Conservation (phyloP, 2,113 vertebrate genomes). For the Pyrgilauda ruficollis region DNA sequence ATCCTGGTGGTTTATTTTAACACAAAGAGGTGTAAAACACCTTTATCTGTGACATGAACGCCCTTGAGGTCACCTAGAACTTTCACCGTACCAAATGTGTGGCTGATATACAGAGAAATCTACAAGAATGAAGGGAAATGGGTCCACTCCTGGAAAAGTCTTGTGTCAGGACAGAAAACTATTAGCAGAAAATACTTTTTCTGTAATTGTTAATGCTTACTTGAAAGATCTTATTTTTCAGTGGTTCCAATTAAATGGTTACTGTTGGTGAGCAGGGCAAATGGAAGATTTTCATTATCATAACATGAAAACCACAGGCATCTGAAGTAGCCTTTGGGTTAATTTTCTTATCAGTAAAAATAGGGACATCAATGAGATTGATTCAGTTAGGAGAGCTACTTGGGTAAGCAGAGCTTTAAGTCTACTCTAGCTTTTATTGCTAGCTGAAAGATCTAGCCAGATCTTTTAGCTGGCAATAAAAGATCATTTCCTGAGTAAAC, state of each 20-base stretch:
- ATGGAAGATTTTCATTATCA: not conserved
- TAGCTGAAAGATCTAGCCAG: not conserved
- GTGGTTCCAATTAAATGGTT: not conserved
- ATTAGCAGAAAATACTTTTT: not conserved
- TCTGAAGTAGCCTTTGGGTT: not conserved
- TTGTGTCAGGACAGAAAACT: not conserved
- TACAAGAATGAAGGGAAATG: not conserved
- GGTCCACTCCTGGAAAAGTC: not conserved
- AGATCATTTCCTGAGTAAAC: not conserved
- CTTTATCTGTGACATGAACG: not conserved
- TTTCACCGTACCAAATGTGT: not conserved
- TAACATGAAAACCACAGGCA: not conserved
- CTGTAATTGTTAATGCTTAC: not conserved
- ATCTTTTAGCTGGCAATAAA: not conserved
- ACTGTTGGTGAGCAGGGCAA: not conserved
- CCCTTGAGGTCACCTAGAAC: not conserved
- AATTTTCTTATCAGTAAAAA: not conserved
- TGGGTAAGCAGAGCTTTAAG: not conserved
- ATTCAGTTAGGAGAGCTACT: not conserved
- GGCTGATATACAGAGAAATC: not conserved
- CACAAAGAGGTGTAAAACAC: not conserved
- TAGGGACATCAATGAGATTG: not conserved
- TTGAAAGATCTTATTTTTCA: not conserved
- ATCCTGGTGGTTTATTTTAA: not conserved
- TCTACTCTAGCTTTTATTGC: not conserved